These are phyloP conservation scores for Pongo pygmaeus DNA, from an alignment of 2,113 vertebrate species.

Conservation along the genomic window DNA sequence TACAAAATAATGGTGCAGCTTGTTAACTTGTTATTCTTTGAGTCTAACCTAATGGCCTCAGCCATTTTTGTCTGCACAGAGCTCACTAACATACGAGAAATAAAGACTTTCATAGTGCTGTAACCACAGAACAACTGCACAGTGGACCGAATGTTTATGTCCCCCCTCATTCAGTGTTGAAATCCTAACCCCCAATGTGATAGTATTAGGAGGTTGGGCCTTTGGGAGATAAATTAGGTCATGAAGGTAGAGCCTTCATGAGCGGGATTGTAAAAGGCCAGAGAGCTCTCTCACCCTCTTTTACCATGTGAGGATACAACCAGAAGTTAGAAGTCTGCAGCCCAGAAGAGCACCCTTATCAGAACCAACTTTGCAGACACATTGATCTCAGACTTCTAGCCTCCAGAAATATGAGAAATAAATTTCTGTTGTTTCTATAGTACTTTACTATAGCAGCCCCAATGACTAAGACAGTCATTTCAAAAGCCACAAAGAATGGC, in stretches of 20 bases:
- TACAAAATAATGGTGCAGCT: neutral
- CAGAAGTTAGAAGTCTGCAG: neutral
- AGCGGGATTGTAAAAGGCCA: neutral
- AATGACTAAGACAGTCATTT: neutral
- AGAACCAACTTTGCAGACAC: neutral
- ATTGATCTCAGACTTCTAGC: neutral
- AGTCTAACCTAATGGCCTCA: neutral
- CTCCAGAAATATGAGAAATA: neutral
- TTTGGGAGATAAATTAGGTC: neutral
- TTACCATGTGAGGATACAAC: neutral
- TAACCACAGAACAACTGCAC: neutral
- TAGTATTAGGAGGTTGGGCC: neutral
- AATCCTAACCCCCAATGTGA: neutral
- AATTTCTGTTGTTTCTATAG: neutral
- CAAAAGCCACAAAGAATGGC: neutral
- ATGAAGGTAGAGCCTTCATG: neutral
- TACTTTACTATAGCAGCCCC: neutral
- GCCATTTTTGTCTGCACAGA: neutral
- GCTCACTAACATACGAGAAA: neutral
- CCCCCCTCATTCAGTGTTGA: neutral
- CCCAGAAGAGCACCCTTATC: neutral
- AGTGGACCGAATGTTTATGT: neutral
- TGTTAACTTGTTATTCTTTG: neutral
- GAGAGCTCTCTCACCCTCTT: neutral
- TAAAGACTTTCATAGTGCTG: neutral